phyloP scores from a whole-genome alignment of 2,888 invertebrate genomes.

The Allolobophora icterica region DNA sequence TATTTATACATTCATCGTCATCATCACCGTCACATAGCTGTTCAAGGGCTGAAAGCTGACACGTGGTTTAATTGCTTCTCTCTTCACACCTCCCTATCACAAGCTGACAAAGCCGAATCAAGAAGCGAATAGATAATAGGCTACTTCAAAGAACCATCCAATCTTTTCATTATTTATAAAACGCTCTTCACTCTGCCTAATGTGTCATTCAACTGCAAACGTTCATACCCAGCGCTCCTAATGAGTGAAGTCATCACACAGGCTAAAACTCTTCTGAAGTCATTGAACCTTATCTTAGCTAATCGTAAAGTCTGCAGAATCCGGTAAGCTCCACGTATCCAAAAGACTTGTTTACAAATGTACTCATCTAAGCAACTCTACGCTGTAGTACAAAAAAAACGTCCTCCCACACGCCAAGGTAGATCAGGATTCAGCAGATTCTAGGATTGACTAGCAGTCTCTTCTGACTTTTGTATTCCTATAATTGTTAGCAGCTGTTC shows the following conservation, averaged over 20 bases:
- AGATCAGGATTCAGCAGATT: background rate
- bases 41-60: background rate
- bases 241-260: background rate
- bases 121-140: background rate
- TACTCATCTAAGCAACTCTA: background rate
- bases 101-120: background rate
- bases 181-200: background rate
- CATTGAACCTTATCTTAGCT: background rate
- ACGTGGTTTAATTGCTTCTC: background rate
- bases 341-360: background rate
- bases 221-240: background rate
- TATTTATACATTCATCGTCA: background rate
- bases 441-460: background rate
- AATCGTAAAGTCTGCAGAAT: background rate
- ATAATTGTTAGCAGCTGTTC: background rate
- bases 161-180: background rate
- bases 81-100: background rate
- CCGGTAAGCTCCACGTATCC: background rate
- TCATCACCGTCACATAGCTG: background rate
- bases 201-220: background rate
- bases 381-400: background rate
- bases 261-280: background rate
- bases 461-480: conserved; percentile 14
- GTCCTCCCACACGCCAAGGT: background rate
- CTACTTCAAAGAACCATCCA: conserved; percentile 4